Percentiles rank a stretch among this genome's conserved stretches.
phyloP scores from a whole-genome alignment of 2,797 vertebrate species.

The Mallotus villosus region DNA sequence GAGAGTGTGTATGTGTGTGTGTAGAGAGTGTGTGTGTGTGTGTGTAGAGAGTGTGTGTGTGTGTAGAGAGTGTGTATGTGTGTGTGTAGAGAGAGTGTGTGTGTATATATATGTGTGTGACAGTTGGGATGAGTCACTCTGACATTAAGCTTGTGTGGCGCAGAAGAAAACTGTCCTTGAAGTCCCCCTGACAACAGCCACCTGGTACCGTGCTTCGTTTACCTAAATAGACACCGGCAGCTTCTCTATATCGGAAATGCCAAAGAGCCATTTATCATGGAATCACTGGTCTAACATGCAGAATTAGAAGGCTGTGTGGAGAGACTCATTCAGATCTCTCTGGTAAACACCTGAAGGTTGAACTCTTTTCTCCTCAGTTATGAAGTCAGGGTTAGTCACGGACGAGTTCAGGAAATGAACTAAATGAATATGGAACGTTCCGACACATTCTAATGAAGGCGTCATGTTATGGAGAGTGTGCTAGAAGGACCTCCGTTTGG shows the following conservation, averaged over 20 bases:
- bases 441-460: background rate
- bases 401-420: background rate
- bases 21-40: too few species aligned
- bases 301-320: background rate
- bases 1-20: too few species aligned
- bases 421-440: background rate
- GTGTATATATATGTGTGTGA: background rate
- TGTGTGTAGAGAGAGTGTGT: too few species aligned
- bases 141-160: constrained; percentile 27
- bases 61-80: too few species aligned
- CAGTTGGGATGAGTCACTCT: constrained; percentile 18
- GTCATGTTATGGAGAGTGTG: background rate
- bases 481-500: background rate
- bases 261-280: background rate
- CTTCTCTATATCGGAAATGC: constrained; percentile 10
- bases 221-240: constrained; percentile 31
- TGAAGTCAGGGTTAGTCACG: too few species aligned
- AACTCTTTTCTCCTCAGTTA: background rate
- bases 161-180: constrained; percentile 25
- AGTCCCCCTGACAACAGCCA: constrained; percentile 32
- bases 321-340: background rate
- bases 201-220: constrained; percentile 10
- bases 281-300: background rate
- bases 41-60: background rate
- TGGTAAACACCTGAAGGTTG: background rate